Conservation (phyloP, 2,797 vertebrate species). For the Scyliorhinus canicula region DNA sequence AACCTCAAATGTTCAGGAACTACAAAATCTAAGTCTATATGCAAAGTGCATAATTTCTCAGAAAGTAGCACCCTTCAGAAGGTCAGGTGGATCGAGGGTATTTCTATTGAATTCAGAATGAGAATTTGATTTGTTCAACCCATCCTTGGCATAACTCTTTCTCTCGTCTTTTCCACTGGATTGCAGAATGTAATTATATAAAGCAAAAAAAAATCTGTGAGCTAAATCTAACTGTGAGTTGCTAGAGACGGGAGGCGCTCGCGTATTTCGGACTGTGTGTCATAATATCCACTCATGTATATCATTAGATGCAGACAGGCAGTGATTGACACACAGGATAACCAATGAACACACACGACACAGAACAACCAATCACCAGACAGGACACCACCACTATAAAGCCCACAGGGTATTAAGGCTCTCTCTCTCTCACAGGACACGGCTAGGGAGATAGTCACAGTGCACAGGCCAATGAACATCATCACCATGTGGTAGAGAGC, state of each 20-base stretch:
- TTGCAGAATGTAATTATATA: neutral
- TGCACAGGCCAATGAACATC: no score
- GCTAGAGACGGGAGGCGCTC: neutral
- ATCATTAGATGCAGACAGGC: no score
- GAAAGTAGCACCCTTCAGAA: neutral
- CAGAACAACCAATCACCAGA: no score
- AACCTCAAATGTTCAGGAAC: neutral
- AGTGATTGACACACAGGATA: no score
- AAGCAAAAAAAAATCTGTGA: neutral
- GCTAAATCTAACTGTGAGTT: neutral
- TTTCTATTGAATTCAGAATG: neutral
- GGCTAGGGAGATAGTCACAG: no score
- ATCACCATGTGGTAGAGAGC: no score
- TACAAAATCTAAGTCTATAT: neutral
- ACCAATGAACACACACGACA: no score
- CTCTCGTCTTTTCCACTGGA: neutral
- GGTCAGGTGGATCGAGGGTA: neutral
- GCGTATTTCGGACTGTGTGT: no score
- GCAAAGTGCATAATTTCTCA: neutral
- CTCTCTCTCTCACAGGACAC: no score
- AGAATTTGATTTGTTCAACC: neutral
- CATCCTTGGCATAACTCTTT: neutral
- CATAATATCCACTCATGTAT: no score
- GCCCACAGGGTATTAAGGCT: no score
- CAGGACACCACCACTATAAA: no score